Percentiles rank a stretch among this genome's conserved stretches.
These are phyloP conservation scores for Machimus rusticus DNA, from an alignment of 2,888 invertebrate species.

Conservation along the genomic window DNA sequence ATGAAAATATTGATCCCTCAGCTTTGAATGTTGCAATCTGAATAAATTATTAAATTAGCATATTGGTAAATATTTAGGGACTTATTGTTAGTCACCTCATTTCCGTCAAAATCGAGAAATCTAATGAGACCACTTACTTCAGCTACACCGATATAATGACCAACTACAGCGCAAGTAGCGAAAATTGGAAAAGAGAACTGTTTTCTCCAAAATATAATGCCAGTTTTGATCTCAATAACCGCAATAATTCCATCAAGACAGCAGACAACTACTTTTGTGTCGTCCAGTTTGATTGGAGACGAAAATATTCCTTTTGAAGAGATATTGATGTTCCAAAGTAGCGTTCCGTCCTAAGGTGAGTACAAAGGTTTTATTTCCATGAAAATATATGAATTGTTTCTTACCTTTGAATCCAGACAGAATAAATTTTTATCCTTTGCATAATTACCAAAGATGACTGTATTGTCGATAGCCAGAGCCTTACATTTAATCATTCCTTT, in stretches of 20 bases:
- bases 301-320: slow-evolving; percentile 65
- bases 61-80: not conserved
- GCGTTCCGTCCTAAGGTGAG: not conserved
- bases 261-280: slow-evolving; percentile 61
- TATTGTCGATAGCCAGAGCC: slow-evolving; percentile 72
- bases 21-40: slow-evolving; percentile 71
- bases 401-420: slow-evolving; percentile 54
- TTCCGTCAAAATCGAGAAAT: slow-evolving; percentile 65
- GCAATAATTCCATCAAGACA: slow-evolving; percentile 67
- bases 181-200: slow-evolving; percentile 68
- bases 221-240: slow-evolving; percentile 62
- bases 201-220: slow-evolving; percentile 65
- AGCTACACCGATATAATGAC: slow-evolving; percentile 53
- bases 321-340: slow-evolving; percentile 50
- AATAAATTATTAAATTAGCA: slow-evolving; percentile 48
- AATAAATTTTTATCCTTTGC: slow-evolving; percentile 59
- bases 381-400: not conserved
- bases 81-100: slow-evolving; percentile 59
- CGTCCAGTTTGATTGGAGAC: slow-evolving; percentile 59
- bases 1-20: slow-evolving; percentile 77
- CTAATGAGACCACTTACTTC: slow-evolving; percentile 66
- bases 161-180: slow-evolving; percentile 64
- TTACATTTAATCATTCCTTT: slow-evolving; percentile 60
- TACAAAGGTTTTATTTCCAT: not conserved
- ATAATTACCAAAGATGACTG: slow-evolving; percentile 66